Evolutionary conservation across 2,113 vertebrate genomes (phyloP), one percentile per base, ranked within the genome.

Genomic region (Chaetura pelagica): DNA sequence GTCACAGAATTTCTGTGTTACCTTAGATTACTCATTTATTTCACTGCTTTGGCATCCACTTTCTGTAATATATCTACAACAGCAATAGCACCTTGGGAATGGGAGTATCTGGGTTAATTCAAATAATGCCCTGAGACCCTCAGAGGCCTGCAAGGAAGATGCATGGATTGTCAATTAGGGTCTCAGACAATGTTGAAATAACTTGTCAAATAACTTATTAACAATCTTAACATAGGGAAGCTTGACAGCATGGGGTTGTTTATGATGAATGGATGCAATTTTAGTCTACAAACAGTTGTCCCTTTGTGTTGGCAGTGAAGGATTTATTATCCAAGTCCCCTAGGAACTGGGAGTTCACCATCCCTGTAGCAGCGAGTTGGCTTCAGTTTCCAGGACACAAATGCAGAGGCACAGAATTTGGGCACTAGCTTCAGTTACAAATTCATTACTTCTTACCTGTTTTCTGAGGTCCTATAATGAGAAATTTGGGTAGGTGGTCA

Each of bases 401-500:
- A 74, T 23, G 51, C 9, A 23, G 17, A n/a, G 29, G 17, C 46
- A 38, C 21, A 88, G 49, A 52, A 29, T 16, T 2, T 4, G 7
- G 27, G 15, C 10, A 20, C 57, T 48, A 12, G 29, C 42, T 76
- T 72, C 1, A 1, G 19, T 61, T 40, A 84, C 13, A 59, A 17
- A 12, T 14, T 54, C 17, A 14, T 15, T 15, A 38, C 34, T 79
- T 59, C 92, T 97, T 85, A 98, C 98, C 98, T 97, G 98, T 98
- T 93, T 98, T 98, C 81, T 98, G 98, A 34, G 98, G 98, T 93
- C 98, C 98, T 75, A 98, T 98, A 67, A 98, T 97, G 40, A 98
- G 98, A 89, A 98, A 98, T 91, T 98, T 98, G 87, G 98, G 98
- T 62, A 98, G 92, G 72, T 98, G 98, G 58, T 98, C 97, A 19